These are phyloP conservation scores for Argyrosomus regius DNA, from an alignment of 2,797 vertebrate species.

Conservation along the genomic window DNA sequence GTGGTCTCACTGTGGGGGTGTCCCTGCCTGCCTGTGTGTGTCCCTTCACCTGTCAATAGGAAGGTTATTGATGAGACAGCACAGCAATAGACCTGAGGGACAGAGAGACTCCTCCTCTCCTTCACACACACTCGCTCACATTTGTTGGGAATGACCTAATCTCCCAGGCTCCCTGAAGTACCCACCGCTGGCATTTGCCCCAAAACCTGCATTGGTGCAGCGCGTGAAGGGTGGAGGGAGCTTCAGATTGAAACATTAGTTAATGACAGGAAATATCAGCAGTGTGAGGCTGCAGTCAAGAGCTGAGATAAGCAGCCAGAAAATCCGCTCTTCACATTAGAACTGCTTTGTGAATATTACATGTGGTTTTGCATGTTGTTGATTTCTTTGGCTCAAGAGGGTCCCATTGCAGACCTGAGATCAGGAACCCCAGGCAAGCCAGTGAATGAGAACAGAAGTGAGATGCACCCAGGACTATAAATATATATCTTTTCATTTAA, in stretches of 20 bases:
- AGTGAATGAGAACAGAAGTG: too few species aligned
- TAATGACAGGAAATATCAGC: background rate
- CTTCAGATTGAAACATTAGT: background rate
- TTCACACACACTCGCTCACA: constrained; percentile 17
- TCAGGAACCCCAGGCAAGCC: too few species aligned
- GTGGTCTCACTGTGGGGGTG: constrained; percentile 45
- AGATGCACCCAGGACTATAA: too few species aligned
- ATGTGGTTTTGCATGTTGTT: background rate
- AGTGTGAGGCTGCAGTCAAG: background rate
- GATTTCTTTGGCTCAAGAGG: background rate
- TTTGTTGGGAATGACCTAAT: background rate
- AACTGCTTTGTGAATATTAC: background rate
- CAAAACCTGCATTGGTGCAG: background rate
- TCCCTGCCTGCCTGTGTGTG: constrained; percentile 43
- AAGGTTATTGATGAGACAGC: constrained; percentile 76
- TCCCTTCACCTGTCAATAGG: constrained; percentile 60
- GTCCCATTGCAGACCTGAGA: too few species aligned
- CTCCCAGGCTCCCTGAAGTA: background rate
- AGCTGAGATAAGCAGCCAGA: background rate
- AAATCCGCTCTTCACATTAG: background rate
- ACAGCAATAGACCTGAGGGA: constrained; percentile 63
- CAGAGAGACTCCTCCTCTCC: constrained; percentile 30
- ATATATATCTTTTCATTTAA: too few species aligned
- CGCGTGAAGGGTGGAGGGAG: background rate
- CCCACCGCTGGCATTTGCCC: background rate